Conservation (phyloP, 2,888 invertebrate species). For the Eilema depressum region DNA sequence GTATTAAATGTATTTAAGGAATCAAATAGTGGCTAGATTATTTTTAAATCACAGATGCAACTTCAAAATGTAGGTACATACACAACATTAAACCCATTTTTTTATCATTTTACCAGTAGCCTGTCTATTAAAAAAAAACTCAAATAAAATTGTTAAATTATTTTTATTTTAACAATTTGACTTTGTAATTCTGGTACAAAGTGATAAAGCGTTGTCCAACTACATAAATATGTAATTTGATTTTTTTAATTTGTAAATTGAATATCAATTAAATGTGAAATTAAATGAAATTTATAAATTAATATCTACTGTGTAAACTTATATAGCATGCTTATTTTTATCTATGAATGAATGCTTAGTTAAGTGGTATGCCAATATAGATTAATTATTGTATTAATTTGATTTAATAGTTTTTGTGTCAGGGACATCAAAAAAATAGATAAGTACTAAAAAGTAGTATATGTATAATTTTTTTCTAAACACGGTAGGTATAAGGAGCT, state of each 20-base stretch:
- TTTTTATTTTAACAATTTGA: slow-evolving; percentile 22
- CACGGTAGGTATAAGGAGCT: not conserved
- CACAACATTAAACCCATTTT: not conserved
- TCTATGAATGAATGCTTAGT: not conserved
- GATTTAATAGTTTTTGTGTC: not conserved
- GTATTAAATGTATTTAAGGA: not conserved
- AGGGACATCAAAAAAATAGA: not conserved
- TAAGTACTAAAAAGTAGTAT: not conserved
- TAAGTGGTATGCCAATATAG: not conserved
- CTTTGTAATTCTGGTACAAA: slow-evolving; percentile 11
- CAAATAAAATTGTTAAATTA: slow-evolving; percentile 5
- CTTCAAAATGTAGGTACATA: not conserved
- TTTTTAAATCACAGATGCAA: slow-evolving; percentile 19
- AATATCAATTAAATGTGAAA: not conserved
- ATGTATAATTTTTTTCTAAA: not conserved
- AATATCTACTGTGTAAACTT: slow-evolving; percentile 1
- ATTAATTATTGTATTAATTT: not conserved
- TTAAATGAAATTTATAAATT: not conserved
- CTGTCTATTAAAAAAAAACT: not conserved
- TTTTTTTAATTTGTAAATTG: slow-evolving; percentile 18
- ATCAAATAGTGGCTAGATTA: not conserved
- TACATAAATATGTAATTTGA: not conserved
- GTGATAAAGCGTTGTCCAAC: slow-evolving; percentile 17
- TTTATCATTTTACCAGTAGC: slow-evolving; percentile 20
- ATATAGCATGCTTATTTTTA: slow-evolving; percentile 13